Conservation (phyloP, 2,888 invertebrate species). For the Cyclophora punctaria region DNA sequence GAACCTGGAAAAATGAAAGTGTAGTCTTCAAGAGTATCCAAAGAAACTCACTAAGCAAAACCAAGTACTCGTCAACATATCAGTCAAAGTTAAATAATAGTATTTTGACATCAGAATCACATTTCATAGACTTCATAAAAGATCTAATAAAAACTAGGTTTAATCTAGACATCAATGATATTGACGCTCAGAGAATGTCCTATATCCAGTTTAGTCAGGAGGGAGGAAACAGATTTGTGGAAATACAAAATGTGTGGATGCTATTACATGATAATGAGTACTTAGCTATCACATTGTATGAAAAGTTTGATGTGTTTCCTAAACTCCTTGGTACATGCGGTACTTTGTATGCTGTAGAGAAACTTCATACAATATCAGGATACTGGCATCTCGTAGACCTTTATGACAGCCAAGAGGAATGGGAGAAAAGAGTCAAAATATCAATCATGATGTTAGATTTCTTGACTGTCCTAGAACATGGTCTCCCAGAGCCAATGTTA, state of each 20-base stretch:
- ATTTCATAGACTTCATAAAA: constrained; percentile 68
- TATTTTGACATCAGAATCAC: constrained; percentile 68
- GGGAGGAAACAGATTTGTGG: constrained; percentile 47
- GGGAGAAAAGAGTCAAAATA: constrained; percentile 72
- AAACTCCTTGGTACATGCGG: constrained; percentile 80
- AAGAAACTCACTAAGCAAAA: constrained; percentile 21
- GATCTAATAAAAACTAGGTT: constrained; percentile 67
- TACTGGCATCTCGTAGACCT: constrained; percentile 67
- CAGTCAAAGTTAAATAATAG: constrained; percentile 55
- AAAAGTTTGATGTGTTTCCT: constrained; percentile 78
- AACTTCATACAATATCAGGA: constrained; percentile 71
- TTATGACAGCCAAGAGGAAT: constrained; percentile 70
- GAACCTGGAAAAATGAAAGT: constrained; percentile 72
- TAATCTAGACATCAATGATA: constrained; percentile 67
- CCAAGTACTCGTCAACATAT: constrained; percentile 54
- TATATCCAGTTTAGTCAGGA: constrained; percentile 58
- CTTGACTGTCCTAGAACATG: constrained; percentile 73
- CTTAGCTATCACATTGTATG: constrained; percentile 73
- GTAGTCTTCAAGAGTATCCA: constrained; percentile 74
- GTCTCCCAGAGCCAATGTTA: constrained; percentile 76
- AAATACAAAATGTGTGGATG: constrained; percentile 78
- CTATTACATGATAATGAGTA: constrained; percentile 81
- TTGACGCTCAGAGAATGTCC: constrained; percentile 59
- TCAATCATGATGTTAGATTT: constrained; percentile 77
- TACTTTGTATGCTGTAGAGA: constrained; percentile 78